Percentiles rank a stretch among this genome's conserved stretches.
These are phyloP conservation scores for Liposcelis brunnea DNA, from an alignment of 2,888 invertebrate genomes.

Conservation along the genomic window DNA sequence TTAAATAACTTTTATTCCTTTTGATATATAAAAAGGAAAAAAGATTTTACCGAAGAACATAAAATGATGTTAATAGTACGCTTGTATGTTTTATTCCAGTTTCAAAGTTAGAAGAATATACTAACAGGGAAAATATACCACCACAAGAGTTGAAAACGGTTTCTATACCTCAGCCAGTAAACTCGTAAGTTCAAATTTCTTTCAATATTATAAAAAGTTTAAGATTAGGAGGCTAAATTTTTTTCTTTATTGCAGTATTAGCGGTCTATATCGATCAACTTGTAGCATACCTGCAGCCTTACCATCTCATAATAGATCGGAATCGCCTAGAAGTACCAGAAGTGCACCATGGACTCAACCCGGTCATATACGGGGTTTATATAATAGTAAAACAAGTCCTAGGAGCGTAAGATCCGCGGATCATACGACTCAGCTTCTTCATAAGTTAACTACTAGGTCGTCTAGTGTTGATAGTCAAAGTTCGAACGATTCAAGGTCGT, in stretches of 20 bases:
- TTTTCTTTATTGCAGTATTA: slow-evolving; percentile 17
- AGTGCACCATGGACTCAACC: slow-evolving; percentile 66
- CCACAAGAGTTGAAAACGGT: slow-evolving; percentile 32
- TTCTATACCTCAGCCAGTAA: slow-evolving; percentile 37
- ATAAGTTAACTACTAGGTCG: slow-evolving; percentile 20
- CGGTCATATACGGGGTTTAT: slow-evolving; percentile 50
- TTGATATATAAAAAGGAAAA: too few relatives aligned
- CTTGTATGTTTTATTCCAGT: slow-evolving; percentile 19
- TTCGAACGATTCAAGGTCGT: slow-evolving; percentile 66
- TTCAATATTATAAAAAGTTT: slow-evolving; percentile 7
- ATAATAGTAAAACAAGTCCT: slow-evolving; percentile 59
- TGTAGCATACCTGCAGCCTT: slow-evolving; percentile 32
- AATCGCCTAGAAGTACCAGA: slow-evolving; percentile 55
- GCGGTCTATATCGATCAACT: slow-evolving; percentile 29
- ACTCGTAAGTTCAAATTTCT: slow-evolving; percentile 27
- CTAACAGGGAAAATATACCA: slow-evolving; percentile 23
- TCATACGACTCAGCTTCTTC: slow-evolving; percentile 8
- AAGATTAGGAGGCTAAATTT: slow-evolving; percentile 13
- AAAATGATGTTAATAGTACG: background rate
- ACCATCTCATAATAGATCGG: slow-evolving; percentile 20
- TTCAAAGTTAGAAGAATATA: slow-evolving; percentile 24
- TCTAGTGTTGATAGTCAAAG: slow-evolving; percentile 82
- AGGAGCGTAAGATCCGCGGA: slow-evolving; percentile 59
- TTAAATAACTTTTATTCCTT: background rate
- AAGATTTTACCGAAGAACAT: too few relatives aligned